Evolutionary conservation across 2,113 vertebrate genomes (phyloP), one percentile per base, ranked within the genome.

Genomic region (Capreolus pygargus): DNA sequence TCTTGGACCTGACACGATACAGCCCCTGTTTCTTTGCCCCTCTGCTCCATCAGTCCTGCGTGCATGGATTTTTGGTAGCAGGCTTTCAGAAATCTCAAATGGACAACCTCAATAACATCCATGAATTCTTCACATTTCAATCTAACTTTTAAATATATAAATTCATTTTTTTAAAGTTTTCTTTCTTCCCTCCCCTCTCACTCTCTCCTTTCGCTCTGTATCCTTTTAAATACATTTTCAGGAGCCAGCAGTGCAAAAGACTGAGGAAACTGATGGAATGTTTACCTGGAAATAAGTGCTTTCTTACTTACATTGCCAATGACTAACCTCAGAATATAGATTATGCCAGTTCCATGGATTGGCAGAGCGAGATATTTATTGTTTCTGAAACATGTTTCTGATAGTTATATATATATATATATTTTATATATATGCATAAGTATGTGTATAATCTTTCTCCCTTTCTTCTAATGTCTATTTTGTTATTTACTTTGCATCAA

Each of bases 21-120:
- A 76, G 0, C 1, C 9, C 6, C 2, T 79, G 39, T 28, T 3
- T 3, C 7, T 43, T 39, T 15, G 4, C n/a, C 30, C 3, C 15
- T 50, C 9, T 2, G 25, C 15, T 57, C 3, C 28, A 15, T 23
- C 7, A 61, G 36, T 21, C 1, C n/a, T 4, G 1, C 25, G 45
- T 33, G 25, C 13, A 10, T 3, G 52, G 39, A 14, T 47, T 43
- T 64, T 88, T 23, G 39, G 43, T 2, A 27, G 0, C 12, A 45
- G 17, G 5, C 0, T 60, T 92, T 92, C 21, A 82, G 47, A 91
- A 78, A 39, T 61, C 28, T 89, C 54, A 86, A 15, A 43, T 21
- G 30, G 50, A 74, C 54, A 81, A 2, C 23, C 45, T 21, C 23
- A 55, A 4, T 15, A 61, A 52, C 1, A 36, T 30, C 6, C 12